These are phyloP conservation scores for Pseudomyrmex concolor DNA, from an alignment of 1,140 invertebrate genomes.

Conservation along the genomic window DNA sequence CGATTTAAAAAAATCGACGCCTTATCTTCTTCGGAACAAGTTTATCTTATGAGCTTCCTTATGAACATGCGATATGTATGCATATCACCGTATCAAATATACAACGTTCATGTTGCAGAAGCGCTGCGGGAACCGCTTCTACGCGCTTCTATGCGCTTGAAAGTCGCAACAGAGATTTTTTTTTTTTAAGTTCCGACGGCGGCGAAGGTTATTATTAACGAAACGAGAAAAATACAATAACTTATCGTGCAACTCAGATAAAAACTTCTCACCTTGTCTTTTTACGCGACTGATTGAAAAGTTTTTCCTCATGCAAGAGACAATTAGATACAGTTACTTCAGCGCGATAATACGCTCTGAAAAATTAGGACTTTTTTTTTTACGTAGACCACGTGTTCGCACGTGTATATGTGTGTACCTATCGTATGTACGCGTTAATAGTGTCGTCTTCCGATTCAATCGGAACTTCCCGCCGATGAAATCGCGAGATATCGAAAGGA, in stretches of 20 bases:
- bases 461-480: neutral
- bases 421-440: too few relatives aligned
- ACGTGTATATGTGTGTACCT: too few relatives aligned
- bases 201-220: neutral
- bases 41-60: slow-evolving; percentile 14
- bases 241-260: too few relatives aligned
- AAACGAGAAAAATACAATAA: neutral
- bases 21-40: neutral
- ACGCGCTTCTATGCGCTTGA: neutral
- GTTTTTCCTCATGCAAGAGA: neutral
- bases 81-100: neutral
- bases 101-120: neutral
- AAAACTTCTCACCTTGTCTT: too few relatives aligned
- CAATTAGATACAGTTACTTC: too few relatives aligned
- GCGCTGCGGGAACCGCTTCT: neutral
- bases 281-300: neutral
- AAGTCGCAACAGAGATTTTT: slow-evolving; percentile 1
- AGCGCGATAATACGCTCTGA: too few relatives aligned
- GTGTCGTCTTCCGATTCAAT: too few relatives aligned
- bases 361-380: too few relatives aligned
- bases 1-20: neutral
- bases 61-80: slow-evolving; percentile 1
- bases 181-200: neutral
- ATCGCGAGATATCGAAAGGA: neutral
- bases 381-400: too few relatives aligned